phyloP scores from a whole-genome alignment of 1,140 invertebrate genomes.

The Bacillus rossius region DNA sequence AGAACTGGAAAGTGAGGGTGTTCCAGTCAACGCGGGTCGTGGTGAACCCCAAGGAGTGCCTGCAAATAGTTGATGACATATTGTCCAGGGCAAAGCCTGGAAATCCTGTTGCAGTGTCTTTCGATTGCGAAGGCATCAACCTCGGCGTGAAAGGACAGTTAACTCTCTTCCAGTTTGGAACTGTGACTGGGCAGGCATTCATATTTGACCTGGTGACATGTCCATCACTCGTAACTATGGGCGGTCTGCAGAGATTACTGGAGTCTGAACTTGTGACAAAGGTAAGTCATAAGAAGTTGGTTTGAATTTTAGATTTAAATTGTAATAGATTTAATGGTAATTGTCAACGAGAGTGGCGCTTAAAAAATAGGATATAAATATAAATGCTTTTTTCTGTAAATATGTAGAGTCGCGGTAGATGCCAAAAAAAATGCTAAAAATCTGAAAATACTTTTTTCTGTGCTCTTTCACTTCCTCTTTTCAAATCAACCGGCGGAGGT shows the following conservation, averaged over 20 bases:
- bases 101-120: slow-evolving; percentile 59
- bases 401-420: too few species aligned
- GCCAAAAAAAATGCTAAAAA: too few species aligned
- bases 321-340: too few species aligned
- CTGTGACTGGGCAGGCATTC: slow-evolving; percentile 67
- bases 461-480: too few species aligned
- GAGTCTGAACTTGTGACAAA: slow-evolving; percentile 81
- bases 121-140: slow-evolving; percentile 91
- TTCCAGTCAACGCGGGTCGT: slow-evolving; percentile 73
- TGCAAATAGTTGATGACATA: slow-evolving; percentile 68
- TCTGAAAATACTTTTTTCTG: too few species aligned
- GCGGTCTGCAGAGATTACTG: slow-evolving; percentile 71
- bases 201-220: slow-evolving; percentile 88
- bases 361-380: too few species aligned
- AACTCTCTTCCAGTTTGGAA: slow-evolving; percentile 82
- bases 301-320: too few species aligned
- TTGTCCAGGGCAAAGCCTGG: slow-evolving; percentile 54
- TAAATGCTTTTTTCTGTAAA: too few species aligned
- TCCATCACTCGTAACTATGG: slow-evolving; percentile 69
- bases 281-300: slow-evolving; percentile 51
- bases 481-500: too few species aligned
- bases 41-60: slow-evolving; percentile 67
- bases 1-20: slow-evolving; percentile 74
- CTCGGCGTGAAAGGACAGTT: slow-evolving; percentile 76
- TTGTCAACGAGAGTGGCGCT: too few species aligned